Conservation (phyloP, 2,113 vertebrate genomes). For the Hymenochirus boettgeri region DNA sequence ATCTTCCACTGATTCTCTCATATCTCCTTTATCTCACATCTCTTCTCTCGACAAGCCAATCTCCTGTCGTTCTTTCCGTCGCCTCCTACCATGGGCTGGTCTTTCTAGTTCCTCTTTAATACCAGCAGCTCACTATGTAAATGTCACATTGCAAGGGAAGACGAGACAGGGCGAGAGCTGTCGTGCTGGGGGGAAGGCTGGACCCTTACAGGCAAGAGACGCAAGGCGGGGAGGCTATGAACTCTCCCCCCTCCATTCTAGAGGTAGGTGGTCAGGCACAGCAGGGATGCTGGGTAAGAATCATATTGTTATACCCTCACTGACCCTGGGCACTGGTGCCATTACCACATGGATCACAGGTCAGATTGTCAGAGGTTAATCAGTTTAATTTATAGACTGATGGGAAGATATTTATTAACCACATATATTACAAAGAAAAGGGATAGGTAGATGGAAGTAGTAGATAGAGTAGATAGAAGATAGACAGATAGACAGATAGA, state of each 20-base stretch:
- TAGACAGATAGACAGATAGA: too few relatives aligned
- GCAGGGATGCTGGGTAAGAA: too few relatives aligned
- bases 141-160: slow-evolving; percentile 1
- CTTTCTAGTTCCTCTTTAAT: slow-evolving; percentile 28
- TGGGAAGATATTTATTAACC: too few relatives aligned
- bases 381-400: too few relatives aligned
- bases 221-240: slow-evolving; percentile 23
- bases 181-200: slow-evolving; percentile 3
- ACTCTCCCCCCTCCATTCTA: slow-evolving; percentile 9
- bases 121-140: background rate
- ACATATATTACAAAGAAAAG: too few relatives aligned
- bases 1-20: slow-evolving; percentile 1
- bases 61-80: slow-evolving; percentile 1
- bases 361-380: too few relatives aligned
- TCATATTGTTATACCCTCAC: too few relatives aligned
- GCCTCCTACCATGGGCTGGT: slow-evolving; percentile 10
- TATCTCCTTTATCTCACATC: slow-evolving; percentile 1
- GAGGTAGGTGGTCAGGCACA: slow-evolving; percentile 7
- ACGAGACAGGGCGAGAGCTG: too few relatives aligned
- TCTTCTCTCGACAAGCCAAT: background rate
- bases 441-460: too few relatives aligned
- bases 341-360: too few relatives aligned
- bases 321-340: too few relatives aligned
- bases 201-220: slow-evolving; percentile 30
- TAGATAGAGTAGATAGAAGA: too few relatives aligned